Conservation (phyloP, 2,888 invertebrate genomes). For the Aleiodes leptofemur region DNA sequence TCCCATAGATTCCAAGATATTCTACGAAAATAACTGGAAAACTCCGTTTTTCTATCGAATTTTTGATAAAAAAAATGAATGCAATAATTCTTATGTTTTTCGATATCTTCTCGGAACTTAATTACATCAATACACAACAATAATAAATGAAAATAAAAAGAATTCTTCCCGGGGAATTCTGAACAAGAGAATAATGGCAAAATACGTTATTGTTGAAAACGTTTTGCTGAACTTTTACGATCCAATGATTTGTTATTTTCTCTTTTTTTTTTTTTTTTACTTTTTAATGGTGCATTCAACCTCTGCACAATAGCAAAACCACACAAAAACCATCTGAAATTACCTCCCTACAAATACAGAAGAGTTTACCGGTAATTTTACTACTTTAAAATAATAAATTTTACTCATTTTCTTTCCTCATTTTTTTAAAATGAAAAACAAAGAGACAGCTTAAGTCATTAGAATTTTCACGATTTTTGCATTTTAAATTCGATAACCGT, state of each 20-base stretch:
- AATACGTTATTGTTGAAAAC: constrained; percentile 11
- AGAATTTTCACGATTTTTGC: not conserved
- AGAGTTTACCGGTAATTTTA: constrained; percentile 11
- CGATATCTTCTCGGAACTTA: not conserved
- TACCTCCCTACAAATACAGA: not conserved
- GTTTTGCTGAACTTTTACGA: constrained; percentile 42
- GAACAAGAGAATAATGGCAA: constrained; percentile 11
- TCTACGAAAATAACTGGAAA: no score
- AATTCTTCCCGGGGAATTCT: constrained; percentile 7
- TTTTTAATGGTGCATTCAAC: constrained; percentile 16
- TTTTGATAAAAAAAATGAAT: no score
- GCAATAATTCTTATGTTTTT: no score
- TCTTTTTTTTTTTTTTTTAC: constrained; percentile 28
- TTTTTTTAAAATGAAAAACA: constrained; percentile 1
- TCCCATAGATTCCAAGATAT: no score
- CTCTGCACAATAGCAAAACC: constrained; percentile 33
- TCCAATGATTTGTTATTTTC: constrained; percentile 42
- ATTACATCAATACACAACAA: not conserved
- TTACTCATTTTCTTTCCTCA: not conserved
- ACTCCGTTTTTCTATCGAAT: no score
- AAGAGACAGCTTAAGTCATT: not conserved
- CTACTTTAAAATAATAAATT: constrained; percentile 9
- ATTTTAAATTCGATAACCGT: constrained; percentile 3
- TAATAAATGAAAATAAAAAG: not conserved
- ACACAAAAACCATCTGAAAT: constrained; percentile 1